Percentiles rank a stretch among this genome's conserved stretches.
phyloP scores from a whole-genome alignment of 2,113 vertebrate species.

The Cebus imitator region DNA sequence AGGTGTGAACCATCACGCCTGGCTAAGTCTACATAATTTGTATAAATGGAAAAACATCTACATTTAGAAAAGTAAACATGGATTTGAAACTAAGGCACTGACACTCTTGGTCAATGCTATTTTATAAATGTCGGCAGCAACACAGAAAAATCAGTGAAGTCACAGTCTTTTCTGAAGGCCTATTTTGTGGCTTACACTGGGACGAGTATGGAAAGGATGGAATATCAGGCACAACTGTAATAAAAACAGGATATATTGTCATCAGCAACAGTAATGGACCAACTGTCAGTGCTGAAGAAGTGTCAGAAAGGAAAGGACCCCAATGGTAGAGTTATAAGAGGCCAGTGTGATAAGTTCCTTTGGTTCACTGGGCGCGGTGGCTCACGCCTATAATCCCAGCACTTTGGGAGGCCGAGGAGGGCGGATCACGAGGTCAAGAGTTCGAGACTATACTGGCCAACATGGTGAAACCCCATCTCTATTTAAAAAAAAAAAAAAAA shows the following conservation, averaged over 20 bases:
- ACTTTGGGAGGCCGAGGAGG: too few relatives aligned
- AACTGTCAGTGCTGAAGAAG: too few relatives aligned
- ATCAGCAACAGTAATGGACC: neutral
- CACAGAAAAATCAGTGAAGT: neutral
- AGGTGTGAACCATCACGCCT: too few relatives aligned
- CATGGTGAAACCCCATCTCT: too few relatives aligned
- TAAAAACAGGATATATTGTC: neutral
- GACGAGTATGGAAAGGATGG: neutral
- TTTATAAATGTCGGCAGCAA: neutral
- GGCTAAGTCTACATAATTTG: neutral
- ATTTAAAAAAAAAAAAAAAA: too few relatives aligned
- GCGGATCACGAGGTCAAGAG: too few relatives aligned
- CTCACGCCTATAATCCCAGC: too few relatives aligned
- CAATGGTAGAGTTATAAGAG: neutral
- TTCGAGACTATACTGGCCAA: too few relatives aligned
- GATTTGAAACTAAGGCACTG: neutral
- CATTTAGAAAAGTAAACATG: neutral
- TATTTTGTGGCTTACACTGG: neutral
- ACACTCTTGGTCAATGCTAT: neutral
- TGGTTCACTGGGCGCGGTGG: rapidly evolving
- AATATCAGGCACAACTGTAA: neutral
- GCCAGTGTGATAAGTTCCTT: too few relatives aligned
- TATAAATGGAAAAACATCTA: neutral
- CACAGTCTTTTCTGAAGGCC: neutral
- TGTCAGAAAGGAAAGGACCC: neutral